Evolutionary conservation across 2,113 vertebrate species (phyloP).

Genomic region (Pituophis catenifer): DNA sequence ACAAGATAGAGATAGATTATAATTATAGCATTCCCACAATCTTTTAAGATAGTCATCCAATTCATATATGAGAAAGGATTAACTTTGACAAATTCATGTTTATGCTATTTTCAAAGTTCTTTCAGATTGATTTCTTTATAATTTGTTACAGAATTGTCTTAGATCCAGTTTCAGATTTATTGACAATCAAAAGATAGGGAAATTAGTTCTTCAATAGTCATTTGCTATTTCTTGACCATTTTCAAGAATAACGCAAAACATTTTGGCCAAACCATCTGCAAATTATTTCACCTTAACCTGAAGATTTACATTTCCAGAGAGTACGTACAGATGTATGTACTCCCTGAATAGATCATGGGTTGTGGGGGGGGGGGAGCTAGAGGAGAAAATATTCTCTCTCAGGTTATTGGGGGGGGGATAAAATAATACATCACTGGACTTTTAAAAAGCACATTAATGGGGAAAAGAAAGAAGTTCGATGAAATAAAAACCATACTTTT

Average conservation of each 20-base stretch:
- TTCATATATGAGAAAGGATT: no score
- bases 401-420: neutral
- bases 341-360: neutral
- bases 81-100: no score
- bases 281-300: neutral
- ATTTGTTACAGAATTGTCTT: neutral
- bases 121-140: neutral
- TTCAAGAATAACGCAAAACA: neutral
- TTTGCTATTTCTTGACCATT: neutral
- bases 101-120: neutral
- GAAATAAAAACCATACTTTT: neutral
- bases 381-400: neutral
- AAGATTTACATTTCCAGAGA: neutral
- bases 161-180: neutral
- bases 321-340: neutral
- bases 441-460: neutral
- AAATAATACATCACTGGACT: neutral
- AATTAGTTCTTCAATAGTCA: neutral
- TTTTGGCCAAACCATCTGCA: neutral
- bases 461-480: neutral
- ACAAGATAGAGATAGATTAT: no score
- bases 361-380: neutral
- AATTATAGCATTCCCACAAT: no score
- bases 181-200: neutral
- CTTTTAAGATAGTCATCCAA: no score